phyloP scores from a whole-genome alignment of 2,797 vertebrate genomes.

The Rhadinocentrus ornatus region DNA sequence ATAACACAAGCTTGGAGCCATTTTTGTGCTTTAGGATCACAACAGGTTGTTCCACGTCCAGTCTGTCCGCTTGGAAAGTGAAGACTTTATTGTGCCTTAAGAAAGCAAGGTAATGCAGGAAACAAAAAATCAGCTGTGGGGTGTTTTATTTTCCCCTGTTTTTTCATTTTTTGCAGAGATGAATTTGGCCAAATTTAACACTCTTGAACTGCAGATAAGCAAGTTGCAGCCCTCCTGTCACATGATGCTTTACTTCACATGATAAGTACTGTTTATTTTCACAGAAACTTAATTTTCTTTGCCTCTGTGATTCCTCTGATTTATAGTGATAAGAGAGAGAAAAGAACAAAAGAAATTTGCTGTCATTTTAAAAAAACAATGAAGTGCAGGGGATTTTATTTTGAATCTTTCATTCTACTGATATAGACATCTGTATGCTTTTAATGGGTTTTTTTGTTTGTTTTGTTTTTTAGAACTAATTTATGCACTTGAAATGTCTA shows the following conservation, averaged over 20 bases:
- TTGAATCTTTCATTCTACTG: conserved; percentile 63
- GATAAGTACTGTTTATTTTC: conserved; percentile 48
- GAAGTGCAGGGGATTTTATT: conserved; percentile 45
- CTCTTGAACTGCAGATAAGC: conserved; percentile 38
- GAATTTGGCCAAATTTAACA: conserved; percentile 61
- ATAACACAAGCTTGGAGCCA: conserved; percentile 52
- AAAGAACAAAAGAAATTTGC: conserved; percentile 22
- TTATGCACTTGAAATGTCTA: conserved; percentile 21
- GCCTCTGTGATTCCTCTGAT: conserved; percentile 26
- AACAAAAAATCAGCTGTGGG: conserved; percentile 39
- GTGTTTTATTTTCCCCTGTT: conserved; percentile 36
- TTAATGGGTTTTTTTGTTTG: conserved; percentile 63
- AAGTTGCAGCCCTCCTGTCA: conserved; percentile 37
- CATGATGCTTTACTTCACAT: conserved; percentile 37
- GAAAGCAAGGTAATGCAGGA: conserved; percentile 72
- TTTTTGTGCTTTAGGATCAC: conserved; percentile 41
- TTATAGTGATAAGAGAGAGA: conserved; percentile 52
- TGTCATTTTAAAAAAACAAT: conserved; percentile 18
- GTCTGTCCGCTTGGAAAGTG: conserved; percentile 53
- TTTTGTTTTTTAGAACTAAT: conserved; percentile 61
- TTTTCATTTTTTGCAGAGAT: conserved; percentile 15
- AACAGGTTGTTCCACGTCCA: conserved; percentile 48
- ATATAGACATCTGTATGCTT: conserved; percentile 54
- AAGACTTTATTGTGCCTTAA: conserved; percentile 92
- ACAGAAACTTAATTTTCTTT: conserved; percentile 22